Evolutionary conservation across 2,888 invertebrate genomes (phyloP).

Genomic region (Catocala nupta): DNA sequence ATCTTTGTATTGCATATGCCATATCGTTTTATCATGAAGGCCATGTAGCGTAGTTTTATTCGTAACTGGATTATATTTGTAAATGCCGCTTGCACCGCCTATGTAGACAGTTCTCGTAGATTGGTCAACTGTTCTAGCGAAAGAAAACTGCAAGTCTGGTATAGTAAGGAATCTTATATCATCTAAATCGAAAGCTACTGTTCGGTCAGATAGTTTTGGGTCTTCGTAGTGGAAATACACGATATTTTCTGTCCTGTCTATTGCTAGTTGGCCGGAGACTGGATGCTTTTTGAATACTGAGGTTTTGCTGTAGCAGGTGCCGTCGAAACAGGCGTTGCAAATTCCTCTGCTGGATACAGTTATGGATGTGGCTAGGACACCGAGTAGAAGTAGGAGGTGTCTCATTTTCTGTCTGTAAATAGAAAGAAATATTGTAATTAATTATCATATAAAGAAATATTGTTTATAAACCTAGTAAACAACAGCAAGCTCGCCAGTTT

Average conservation of each 20-base stretch:
- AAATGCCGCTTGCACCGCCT: constrained; percentile 68
- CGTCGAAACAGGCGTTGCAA: constrained; percentile 73
- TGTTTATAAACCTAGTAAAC: no score
- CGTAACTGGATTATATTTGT: constrained; percentile 59
- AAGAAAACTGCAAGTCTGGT: constrained; percentile 67
- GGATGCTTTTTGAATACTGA: constrained; percentile 61
- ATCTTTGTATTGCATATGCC: constrained; percentile 71
- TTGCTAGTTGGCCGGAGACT: constrained; percentile 71
- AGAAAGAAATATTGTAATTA: no score
- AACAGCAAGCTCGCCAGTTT: no score
- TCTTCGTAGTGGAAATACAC: constrained; percentile 73
- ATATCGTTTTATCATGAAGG: constrained; percentile 66
- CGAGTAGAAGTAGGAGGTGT: constrained; percentile 37
- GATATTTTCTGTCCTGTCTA: constrained; percentile 67
- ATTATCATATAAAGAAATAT: no score
- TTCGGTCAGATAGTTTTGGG: constrained; percentile 57
- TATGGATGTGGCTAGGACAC: constrained; percentile 30
- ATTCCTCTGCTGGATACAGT: constrained; percentile 36
- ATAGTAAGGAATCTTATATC: constrained; percentile 59
- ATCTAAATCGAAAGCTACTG: constrained; percentile 67
- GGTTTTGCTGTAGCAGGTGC: constrained; percentile 66
- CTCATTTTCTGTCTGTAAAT: constrained; percentile 46
- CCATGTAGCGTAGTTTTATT: constrained; percentile 59
- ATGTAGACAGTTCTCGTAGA: constrained; percentile 65
- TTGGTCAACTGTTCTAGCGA: constrained; percentile 71